phyloP scores from a whole-genome alignment of 1,140 invertebrate genomes.

The Trachelipus rathkii region DNA sequence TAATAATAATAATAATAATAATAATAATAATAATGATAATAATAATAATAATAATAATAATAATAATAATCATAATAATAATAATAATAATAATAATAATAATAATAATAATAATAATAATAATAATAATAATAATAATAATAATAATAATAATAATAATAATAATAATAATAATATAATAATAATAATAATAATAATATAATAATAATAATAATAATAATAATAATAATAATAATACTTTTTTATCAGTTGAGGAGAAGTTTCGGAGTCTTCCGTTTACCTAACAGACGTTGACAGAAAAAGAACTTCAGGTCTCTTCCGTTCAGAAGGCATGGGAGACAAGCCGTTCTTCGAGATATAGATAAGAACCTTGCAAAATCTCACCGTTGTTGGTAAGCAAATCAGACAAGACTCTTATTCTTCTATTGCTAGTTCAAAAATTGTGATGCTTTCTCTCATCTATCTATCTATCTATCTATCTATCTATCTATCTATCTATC shows the following conservation, averaged over 20 bases:
- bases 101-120: too few relatives aligned
- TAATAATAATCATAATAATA: too few relatives aligned
- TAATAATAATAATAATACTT: not conserved
- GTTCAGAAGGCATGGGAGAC: constrained; percentile 41
- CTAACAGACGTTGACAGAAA: constrained; percentile 30
- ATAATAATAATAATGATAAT: too few relatives aligned
- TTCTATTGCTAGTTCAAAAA: not conserved
- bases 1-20: too few relatives aligned
- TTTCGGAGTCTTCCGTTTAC: constrained; percentile 20
- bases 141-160: not conserved
- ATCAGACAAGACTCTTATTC: not conserved
- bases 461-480: too few relatives aligned
- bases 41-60: too few relatives aligned
- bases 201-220: not conserved
- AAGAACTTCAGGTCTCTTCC: constrained; percentile 36
- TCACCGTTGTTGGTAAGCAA: constrained; percentile 41
- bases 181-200: not conserved
- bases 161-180: too few relatives aligned
- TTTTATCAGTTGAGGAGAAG: constrained; percentile 24
- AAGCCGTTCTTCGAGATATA: constrained; percentile 38
- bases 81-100: too few relatives aligned
- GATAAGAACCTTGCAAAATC: constrained; percentile 32
- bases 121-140: too few relatives aligned
- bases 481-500: too few relatives aligned
- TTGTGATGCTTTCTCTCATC: too few relatives aligned